Percentiles rank a stretch among this genome's conserved stretches.
Evolutionary conservation across 1,140 invertebrate species (phyloP).

Genomic region (Psix sp.): DNA sequence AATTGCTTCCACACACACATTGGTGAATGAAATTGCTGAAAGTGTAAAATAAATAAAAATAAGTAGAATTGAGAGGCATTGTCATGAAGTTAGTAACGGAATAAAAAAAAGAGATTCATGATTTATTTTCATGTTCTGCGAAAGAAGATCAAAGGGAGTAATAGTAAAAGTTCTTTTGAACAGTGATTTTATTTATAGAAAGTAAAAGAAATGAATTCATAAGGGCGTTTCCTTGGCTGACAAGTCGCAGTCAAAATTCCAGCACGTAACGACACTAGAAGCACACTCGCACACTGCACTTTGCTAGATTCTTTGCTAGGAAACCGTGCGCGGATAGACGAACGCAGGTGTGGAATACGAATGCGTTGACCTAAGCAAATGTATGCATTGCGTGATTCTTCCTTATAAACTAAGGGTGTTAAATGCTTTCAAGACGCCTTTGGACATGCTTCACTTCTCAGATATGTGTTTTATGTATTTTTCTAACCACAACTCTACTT

Average conservation of each 20-base stretch:
- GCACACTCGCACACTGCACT: constrained; percentile 74
- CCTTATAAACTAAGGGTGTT: constrained; percentile 71
- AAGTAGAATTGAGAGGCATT: too few species aligned
- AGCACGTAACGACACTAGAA: constrained; percentile 71
- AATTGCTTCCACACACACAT: too few species aligned
- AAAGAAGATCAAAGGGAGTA: not conserved
- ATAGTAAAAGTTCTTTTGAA: not conserved
- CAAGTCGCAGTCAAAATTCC: constrained; percentile 59
- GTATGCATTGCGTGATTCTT: constrained; percentile 68
- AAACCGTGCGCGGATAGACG: constrained; percentile 62
- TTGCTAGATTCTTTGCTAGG: constrained; percentile 53
- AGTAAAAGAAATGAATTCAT: constrained; percentile 14
- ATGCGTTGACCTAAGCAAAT: constrained; percentile 68
- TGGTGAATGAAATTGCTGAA: too few species aligned
- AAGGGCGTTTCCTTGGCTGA: constrained; percentile 56
- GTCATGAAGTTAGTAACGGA: too few species aligned
- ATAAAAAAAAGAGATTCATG: too few species aligned
- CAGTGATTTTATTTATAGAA: not conserved
- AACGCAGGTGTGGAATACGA: constrained; percentile 65
- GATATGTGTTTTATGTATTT: constrained; percentile 25
- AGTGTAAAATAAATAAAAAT: too few species aligned
- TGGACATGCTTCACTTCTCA: constrained; percentile 14
- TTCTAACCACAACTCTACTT: constrained; percentile 16
- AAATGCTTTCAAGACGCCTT: constrained; percentile 55
- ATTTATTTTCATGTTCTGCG: too few species aligned